Evolutionary conservation across 2,113 vertebrate genomes (phyloP).

Genomic region (Rhabdomys dilectus): DNA sequence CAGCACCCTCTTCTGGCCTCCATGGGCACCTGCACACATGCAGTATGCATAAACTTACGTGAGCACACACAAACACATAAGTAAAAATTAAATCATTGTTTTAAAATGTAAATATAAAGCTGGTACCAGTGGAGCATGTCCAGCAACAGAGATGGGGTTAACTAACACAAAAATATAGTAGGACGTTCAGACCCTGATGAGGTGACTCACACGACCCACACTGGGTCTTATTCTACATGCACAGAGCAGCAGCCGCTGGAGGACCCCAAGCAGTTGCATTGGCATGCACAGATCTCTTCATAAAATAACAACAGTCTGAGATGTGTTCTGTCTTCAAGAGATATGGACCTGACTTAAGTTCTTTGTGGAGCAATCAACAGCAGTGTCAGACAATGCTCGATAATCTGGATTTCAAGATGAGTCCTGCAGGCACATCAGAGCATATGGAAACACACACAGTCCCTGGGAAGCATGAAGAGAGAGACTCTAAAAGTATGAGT

Average conservation of each 20-base stretch:
- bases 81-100: not conserved
- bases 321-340: not conserved
- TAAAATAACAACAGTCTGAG: not conserved
- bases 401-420: not conserved
- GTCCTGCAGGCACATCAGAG: not conserved
- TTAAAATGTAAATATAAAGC: not conserved
- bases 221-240: not conserved
- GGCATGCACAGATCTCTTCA: not conserved
- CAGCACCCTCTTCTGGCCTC: not conserved
- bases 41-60: not conserved
- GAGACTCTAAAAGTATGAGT: not conserved
- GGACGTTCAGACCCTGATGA: no score
- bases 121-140: no score
- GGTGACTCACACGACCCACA: not conserved
- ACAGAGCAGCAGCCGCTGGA: accelerated
- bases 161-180: no score
- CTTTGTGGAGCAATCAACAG: not conserved
- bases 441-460: no score
- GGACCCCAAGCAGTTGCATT: not conserved
- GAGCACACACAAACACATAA: not conserved
- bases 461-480: not conserved
- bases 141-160: not conserved
- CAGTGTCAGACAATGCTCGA: not conserved
- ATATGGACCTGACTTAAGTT: not conserved
- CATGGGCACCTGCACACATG: not conserved